Conservation (phyloP, 2,113 vertebrate species). For the Sciurus niger region DNA sequence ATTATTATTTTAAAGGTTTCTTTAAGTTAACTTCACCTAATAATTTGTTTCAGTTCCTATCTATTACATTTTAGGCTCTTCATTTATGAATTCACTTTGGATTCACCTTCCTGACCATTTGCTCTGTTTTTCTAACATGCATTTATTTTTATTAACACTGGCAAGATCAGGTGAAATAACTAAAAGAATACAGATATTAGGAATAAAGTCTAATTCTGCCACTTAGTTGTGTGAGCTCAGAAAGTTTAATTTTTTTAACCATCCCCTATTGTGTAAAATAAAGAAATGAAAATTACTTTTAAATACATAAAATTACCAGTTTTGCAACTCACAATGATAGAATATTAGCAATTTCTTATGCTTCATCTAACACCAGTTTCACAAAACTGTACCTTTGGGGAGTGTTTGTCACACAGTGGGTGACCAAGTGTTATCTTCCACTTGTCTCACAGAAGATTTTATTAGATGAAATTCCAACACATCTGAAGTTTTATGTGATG, state of each 20-base stretch:
- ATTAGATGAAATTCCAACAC: neutral
- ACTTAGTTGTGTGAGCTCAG: neutral
- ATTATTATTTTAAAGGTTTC: neutral
- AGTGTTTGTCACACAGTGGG: neutral
- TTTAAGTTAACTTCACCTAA: neutral
- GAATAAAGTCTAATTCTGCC: neutral
- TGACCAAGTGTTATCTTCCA: neutral
- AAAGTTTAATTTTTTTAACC: neutral
- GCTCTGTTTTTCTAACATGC: neutral
- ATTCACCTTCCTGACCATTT: neutral
- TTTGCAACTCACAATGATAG: neutral
- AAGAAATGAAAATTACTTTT: neutral
- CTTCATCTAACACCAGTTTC: neutral
- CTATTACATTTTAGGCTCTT: neutral
- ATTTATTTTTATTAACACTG: slow-evolving; percentile 13
- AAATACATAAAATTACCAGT: neutral
- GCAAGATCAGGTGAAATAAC: neutral
- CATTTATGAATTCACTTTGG: neutral
- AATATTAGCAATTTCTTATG: neutral
- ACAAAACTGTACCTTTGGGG: neutral
- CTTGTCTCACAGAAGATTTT: neutral
- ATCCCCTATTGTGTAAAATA: neutral
- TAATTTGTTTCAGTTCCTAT: neutral
- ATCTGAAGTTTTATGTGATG: neutral
- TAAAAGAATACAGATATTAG: neutral